Conservation (phyloP, 1,140 invertebrate genomes). For the Cryptotermes secundus region DNA sequence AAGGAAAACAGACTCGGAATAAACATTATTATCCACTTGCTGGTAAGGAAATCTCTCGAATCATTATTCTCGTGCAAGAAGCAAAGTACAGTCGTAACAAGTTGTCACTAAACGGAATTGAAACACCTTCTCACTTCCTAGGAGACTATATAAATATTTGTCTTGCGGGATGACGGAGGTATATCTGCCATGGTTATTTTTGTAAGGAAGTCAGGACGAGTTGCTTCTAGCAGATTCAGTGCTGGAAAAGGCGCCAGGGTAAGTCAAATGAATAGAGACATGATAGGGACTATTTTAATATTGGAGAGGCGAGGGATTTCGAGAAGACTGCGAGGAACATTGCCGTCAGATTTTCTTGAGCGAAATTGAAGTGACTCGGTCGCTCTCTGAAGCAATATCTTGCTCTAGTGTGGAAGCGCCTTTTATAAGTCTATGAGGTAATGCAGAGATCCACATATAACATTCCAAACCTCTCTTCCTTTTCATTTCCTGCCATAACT, state of each 20-base stretch:
- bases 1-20: too few relatives aligned
- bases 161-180: neutral
- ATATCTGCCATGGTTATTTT: neutral
- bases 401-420: neutral
- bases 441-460: neutral
- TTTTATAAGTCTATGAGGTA: neutral
- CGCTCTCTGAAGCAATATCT: neutral
- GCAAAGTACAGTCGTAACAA: neutral
- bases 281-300: neutral
- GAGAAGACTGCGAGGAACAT: neutral
- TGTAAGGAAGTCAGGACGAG: neutral
- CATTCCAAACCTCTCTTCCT: neutral
- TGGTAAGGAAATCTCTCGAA: too few relatives aligned
- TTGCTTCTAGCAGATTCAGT: neutral
- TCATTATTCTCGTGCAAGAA: neutral
- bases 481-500: constrained; percentile 7
- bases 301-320: neutral
- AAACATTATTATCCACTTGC: too few relatives aligned
- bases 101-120: neutral
- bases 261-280: neutral
- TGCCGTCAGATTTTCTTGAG: neutral
- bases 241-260: neutral
- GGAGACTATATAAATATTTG: neutral
- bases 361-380: neutral
- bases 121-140: neutral